A percentile compares a stretch with the other conserved stretches of the same genome.
phyloP scores from a whole-genome alignment of 2,797 vertebrate species.

The Typhlichthys subterraneus region DNA sequence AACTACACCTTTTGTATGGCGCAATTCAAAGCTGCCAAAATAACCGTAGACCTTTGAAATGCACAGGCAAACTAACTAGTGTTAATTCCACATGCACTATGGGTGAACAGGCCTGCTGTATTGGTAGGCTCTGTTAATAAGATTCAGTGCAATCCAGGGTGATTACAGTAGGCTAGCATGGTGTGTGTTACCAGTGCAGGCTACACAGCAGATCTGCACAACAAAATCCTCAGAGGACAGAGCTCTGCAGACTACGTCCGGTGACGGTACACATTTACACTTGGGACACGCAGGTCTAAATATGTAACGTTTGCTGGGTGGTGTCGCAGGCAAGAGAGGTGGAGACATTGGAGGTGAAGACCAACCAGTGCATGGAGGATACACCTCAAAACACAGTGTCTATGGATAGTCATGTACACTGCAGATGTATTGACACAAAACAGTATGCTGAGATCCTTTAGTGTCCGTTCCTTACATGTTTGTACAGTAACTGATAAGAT shows the following conservation, averaged over 20 bases:
- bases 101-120: too few species aligned
- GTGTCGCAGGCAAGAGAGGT: not conserved
- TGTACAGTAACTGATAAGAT: not conserved
- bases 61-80: too few species aligned
- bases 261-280: constrained; percentile 5
- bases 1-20: not conserved
- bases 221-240: not conserved
- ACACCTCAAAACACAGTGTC: not conserved
- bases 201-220: constrained; percentile 12
- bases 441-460: constrained; percentile 24
- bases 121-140: too few species aligned
- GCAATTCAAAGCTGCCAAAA: too few species aligned
- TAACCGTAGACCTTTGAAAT: too few species aligned
- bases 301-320: not conserved
- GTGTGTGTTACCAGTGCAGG: too few species aligned
- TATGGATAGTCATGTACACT: not conserved
- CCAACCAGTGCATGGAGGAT: too few species aligned
- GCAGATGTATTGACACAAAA: not conserved
- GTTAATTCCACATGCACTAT: too few species aligned
- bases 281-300: not conserved
- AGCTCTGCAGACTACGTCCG: constrained; percentile 33
- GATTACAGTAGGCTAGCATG: too few species aligned
- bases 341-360: not conserved
- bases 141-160: too few species aligned
- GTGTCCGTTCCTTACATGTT: not conserved